phyloP scores from a whole-genome alignment of 64 coral and sea anemone genomes.

The Stichodactyla helianthus region DNA sequence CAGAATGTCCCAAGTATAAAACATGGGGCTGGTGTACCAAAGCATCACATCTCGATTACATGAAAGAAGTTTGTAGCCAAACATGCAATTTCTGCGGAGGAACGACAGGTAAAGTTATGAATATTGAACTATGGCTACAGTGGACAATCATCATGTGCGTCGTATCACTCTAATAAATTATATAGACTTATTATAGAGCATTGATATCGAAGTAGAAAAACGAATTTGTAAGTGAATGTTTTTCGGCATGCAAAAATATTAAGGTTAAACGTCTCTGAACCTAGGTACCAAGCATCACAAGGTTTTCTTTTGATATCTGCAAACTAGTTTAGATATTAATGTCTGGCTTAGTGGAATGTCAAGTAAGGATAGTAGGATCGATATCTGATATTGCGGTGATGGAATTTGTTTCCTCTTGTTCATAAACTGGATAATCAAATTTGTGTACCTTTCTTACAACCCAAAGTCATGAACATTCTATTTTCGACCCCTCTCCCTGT shows the following conservation, averaged over 20 bases:
- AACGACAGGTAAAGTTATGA: slow-evolving; percentile 6
- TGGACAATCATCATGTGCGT: neutral
- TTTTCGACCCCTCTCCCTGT: neutral
- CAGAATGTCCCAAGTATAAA: slow-evolving; percentile 54
- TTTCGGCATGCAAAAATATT: too few species aligned
- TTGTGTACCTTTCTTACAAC: neutral
- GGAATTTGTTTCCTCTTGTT: neutral
- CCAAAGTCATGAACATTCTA: neutral
- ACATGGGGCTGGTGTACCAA: slow-evolving; percentile 29
- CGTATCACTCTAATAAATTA: too few species aligned
- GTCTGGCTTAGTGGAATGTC: too few species aligned
- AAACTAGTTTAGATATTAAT: too few species aligned
- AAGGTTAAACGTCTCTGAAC: too few species aligned
- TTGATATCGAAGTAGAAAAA: too few species aligned
- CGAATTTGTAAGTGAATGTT: too few species aligned
- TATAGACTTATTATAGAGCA: too few species aligned
- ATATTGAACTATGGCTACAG: neutral
- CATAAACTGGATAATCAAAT: neutral
- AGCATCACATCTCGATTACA: slow-evolving; percentile 19
- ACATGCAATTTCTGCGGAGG: slow-evolving; percentile 46
- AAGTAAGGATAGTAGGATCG: too few species aligned
- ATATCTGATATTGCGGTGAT: too few species aligned
- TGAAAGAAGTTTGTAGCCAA: slow-evolving; percentile 29
- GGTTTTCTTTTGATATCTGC: too few species aligned
- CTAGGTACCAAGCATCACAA: too few species aligned